These are phyloP conservation scores for Benitochromis conjunctus DNA, from an alignment of 2,113 vertebrate genomes.

Conservation along the genomic window DNA sequence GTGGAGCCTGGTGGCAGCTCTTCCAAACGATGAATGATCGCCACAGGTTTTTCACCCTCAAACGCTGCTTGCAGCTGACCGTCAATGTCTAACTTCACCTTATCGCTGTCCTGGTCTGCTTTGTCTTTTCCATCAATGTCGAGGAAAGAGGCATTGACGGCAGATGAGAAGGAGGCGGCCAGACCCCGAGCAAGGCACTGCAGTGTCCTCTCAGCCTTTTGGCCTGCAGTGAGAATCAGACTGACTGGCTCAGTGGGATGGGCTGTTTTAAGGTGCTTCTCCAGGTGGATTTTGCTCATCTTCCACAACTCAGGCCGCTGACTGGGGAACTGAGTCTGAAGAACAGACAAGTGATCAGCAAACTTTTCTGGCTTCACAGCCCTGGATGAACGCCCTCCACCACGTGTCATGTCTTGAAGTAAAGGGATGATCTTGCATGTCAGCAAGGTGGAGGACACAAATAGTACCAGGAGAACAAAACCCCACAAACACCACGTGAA, in stretches of 20 bases:
- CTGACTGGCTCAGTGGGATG: conserved; percentile 81
- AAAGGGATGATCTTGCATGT: background rate
- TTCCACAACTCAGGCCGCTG: conserved; percentile 79
- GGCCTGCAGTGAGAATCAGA: conserved; percentile 81
- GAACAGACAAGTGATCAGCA: conserved; percentile 10
- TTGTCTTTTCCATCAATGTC: conserved; percentile 72
- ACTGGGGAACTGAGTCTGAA: conserved; percentile 71
- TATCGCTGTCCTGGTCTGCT: conserved; percentile 70
- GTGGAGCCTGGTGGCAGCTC: conserved; percentile 85
- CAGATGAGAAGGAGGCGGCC: conserved; percentile 74
- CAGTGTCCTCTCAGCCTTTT: conserved; percentile 74
- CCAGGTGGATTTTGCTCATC: conserved; percentile 76
- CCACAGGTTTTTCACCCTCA: conserved; percentile 68
- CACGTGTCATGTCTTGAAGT: background rate
- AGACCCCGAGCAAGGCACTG: conserved; percentile 77
- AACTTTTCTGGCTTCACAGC: conserved; percentile 3
- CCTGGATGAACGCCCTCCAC: background rate
- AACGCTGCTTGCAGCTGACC: conserved; percentile 76
- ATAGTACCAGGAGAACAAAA: conserved; percentile 27
- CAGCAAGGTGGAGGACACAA: conserved; percentile 12
- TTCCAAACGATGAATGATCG: conserved; percentile 84
- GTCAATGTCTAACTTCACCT: conserved; percentile 83
- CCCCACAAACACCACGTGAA: background rate
- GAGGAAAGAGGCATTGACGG: conserved; percentile 66
- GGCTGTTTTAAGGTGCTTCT: conserved; percentile 77